phyloP scores from a whole-genome alignment of 2,113 vertebrate species.

The Mola mola region DNA sequence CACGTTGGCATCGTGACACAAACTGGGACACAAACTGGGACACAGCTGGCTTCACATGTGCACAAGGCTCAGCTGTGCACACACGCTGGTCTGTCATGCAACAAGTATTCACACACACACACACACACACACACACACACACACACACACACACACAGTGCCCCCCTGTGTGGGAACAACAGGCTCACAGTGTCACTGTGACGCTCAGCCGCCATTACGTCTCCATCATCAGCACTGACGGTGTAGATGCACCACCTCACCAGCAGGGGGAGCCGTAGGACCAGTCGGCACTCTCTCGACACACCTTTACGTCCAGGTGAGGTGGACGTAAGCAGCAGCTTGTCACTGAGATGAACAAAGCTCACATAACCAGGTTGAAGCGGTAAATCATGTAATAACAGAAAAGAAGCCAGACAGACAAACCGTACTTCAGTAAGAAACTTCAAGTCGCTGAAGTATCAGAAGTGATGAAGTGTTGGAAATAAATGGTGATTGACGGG shows the following conservation, averaged over 20 bases:
- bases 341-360: too few relatives aligned
- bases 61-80: conserved; percentile 56
- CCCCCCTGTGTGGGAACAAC: conserved; percentile 1
- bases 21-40: conserved; percentile 38
- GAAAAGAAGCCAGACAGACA: too few relatives aligned
- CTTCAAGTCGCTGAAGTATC: too few relatives aligned
- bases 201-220: neutral
- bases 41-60: conserved; percentile 43
- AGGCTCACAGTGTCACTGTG: neutral
- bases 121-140: conserved; percentile 8
- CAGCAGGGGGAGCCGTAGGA: conserved; percentile 9
- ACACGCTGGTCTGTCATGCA: too few relatives aligned
- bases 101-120: conserved; percentile 18
- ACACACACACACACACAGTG: neutral
- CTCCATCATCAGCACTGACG: neutral
- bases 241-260: neutral
- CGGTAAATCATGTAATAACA: too few relatives aligned
- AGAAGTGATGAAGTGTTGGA: too few relatives aligned
- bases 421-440: too few relatives aligned
- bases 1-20: too few relatives aligned
- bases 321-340: neutral
- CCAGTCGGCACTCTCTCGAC: too few relatives aligned
- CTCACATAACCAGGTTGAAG: too few relatives aligned
- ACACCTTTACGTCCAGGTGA: neutral
- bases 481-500: too few relatives aligned